These are phyloP conservation scores for Syngnathus scovelli DNA, from an alignment of 2,113 vertebrate species.

Conservation along the genomic window DNA sequence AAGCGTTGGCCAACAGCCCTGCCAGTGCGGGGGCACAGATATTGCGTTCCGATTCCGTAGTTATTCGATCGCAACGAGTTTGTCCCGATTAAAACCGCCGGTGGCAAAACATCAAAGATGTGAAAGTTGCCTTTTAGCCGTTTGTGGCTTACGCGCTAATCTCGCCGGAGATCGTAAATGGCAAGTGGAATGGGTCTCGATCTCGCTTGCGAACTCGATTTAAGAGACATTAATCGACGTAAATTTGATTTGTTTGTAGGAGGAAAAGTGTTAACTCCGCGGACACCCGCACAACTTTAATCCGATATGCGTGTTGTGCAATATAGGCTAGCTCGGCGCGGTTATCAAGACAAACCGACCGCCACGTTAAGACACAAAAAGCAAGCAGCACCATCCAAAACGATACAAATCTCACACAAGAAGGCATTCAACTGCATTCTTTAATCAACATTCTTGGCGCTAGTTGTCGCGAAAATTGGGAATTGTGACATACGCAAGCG, in stretches of 20 bases:
- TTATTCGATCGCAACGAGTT: neutral
- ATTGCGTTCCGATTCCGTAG: neutral
- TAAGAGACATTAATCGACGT: neutral
- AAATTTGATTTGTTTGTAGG: neutral
- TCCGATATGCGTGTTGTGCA: neutral
- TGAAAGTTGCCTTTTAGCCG: neutral
- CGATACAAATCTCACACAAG: neutral
- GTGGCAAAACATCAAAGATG: neutral
- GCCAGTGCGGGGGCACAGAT: neutral
- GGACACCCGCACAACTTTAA: neutral
- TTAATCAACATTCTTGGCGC: neutral
- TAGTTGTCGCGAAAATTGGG: neutral
- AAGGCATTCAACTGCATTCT: neutral
- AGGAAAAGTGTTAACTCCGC: neutral
- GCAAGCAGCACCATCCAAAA: neutral
- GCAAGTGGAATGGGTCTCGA: neutral
- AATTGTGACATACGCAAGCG: conserved; percentile 38
- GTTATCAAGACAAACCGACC: neutral
- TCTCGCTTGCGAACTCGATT: neutral
- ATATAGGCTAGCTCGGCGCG: neutral
- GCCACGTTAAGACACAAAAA: neutral
- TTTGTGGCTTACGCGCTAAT: neutral
- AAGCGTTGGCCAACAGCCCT: neutral
- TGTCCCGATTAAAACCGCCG: neutral
- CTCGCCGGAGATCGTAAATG: neutral